Evolutionary conservation across 1,140 invertebrate species (phyloP), one percentile per base, ranked within the genome.

Genomic region (Papilio xuthus): DNA sequence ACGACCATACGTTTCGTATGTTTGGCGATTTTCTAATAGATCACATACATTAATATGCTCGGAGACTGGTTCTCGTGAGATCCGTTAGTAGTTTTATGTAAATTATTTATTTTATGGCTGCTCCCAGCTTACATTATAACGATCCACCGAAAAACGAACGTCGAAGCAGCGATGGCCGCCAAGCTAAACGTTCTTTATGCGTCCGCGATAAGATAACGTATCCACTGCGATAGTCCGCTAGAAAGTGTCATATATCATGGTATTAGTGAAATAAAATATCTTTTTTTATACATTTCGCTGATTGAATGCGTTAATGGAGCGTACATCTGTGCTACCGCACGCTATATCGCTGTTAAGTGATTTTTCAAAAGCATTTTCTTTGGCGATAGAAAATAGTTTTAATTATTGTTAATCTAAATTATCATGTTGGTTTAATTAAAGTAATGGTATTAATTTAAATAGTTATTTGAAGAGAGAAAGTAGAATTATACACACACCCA

Each of bases 21-120:
- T 88, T 90, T 90, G 89, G 86, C 89, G 92, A 93, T 92, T 93
- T 92, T 93, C 91, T 92, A 93, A 93, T 92, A 93, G 88, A 92
- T 93, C 92, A 93, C 91, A 81, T 75, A 82, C 91, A 93, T 92
- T 93, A 92, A 92, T 91, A 90, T 89, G 83, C 85, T 81, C 60
- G 63, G 70, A 76, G 86, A 93, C 92, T 86, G 88, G 92, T 93
- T 92, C 83, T 88, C 82, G 84, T 87, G 89, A 92, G 91, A 93
- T 93, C 92, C 92, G 92, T 93, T 93, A 93, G 89, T 89, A 85
- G 91, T 88, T 90, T 90, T 93, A 93, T 93, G 91, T 93, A 90
- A 93, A 93, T 93, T 88, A 88, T 89, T 89, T 87, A 81, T 85
- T 92, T 92, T 92, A 91, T 91, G 84, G 86, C 85, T 79, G 88